Evolutionary conservation across 2,888 invertebrate genomes (phyloP).

Genomic region (Pediacus dermestoides): DNA sequence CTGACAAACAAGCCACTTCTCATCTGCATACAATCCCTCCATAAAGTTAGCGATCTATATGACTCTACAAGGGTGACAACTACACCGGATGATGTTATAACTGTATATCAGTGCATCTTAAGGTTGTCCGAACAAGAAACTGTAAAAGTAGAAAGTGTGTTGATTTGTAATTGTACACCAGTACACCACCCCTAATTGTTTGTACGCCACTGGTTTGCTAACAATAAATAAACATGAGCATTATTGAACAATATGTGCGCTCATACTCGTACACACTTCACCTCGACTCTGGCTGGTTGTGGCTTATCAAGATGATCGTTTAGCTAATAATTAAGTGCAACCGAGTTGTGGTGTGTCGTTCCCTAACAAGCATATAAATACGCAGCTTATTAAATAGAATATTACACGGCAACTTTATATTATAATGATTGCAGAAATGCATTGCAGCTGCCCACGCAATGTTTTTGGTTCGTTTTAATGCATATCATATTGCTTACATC

Average conservation of each 20-base stretch:
- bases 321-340: conserved; percentile 34
- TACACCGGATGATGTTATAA: conserved; percentile 22
- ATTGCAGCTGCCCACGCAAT: conserved; percentile 17
- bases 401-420: conserved; percentile 20
- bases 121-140: no score
- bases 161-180: no score
- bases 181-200: no score
- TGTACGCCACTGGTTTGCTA: no score
- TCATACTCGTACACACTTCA: no score
- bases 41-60: conserved; percentile 32
- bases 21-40: conserved; percentile 42
- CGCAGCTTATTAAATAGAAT: conserved; percentile 28
- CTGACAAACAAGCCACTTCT: conserved; percentile 42
- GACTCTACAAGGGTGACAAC: conserved; percentile 21
- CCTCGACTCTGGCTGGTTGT: no score
- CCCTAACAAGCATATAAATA: conserved; percentile 29
- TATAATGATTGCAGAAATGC: conserved; percentile 14
- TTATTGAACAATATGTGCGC: no score
- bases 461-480: conserved; percentile 12
- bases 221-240: no score
- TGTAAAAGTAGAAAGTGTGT: no score
- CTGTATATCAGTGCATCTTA: conserved; percentile 19
- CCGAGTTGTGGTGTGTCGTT: conserved; percentile 22
- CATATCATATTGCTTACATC: conserved; percentile 16
- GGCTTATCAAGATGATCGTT: conserved; percentile 34